Percentiles rank a stretch among this genome's conserved stretches.
These are phyloP conservation scores for Lampropteryx suffumata DNA, from an alignment of 2,888 invertebrate species.

Conservation along the genomic window DNA sequence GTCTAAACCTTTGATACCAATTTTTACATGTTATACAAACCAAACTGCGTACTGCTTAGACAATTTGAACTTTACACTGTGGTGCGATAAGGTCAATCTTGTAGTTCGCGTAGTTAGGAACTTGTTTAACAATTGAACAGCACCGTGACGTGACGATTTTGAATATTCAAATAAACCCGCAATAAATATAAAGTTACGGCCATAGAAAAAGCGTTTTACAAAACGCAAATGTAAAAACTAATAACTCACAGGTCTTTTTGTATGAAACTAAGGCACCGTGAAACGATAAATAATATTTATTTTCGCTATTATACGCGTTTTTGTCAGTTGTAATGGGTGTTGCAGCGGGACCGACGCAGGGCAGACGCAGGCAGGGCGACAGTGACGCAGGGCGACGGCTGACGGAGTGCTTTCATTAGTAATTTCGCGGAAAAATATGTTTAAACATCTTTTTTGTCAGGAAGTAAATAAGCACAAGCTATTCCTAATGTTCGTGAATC, in stretches of 20 bases:
- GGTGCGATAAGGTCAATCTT: slow-evolving; percentile 36
- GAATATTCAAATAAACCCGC: slow-evolving; percentile 77
- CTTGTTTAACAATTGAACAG: slow-evolving; percentile 58
- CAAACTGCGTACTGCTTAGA: background rate
- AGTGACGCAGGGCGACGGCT: slow-evolving; percentile 28
- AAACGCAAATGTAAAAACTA: slow-evolving; percentile 77
- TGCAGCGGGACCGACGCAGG: slow-evolving; percentile 47
- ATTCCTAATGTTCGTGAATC: too few relatives aligned
- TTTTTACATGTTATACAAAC: slow-evolving; percentile 3
- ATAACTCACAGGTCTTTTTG: slow-evolving; percentile 81
- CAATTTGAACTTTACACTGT: slow-evolving; percentile 8
- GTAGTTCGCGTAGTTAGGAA: slow-evolving; percentile 35
- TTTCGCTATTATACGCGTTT: slow-evolving; percentile 82
- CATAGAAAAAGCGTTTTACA: slow-evolving; percentile 75
- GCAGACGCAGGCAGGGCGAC: slow-evolving; percentile 44
- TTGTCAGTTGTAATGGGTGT: slow-evolving; percentile 80
- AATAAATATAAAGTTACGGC: slow-evolving; percentile 79
- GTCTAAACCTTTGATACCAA: slow-evolving; percentile 12
- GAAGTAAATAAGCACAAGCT: too few relatives aligned
- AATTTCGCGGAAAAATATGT: background rate
- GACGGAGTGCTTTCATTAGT: slow-evolving; percentile 14
- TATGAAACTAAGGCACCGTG: slow-evolving; percentile 80
- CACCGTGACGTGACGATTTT: slow-evolving; percentile 72
- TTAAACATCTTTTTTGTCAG: background rate
- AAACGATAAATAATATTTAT: slow-evolving; percentile 83